Evolutionary conservation across 2,888 invertebrate species (phyloP).

Genomic region (Drepanosiphum platanoidis): DNA sequence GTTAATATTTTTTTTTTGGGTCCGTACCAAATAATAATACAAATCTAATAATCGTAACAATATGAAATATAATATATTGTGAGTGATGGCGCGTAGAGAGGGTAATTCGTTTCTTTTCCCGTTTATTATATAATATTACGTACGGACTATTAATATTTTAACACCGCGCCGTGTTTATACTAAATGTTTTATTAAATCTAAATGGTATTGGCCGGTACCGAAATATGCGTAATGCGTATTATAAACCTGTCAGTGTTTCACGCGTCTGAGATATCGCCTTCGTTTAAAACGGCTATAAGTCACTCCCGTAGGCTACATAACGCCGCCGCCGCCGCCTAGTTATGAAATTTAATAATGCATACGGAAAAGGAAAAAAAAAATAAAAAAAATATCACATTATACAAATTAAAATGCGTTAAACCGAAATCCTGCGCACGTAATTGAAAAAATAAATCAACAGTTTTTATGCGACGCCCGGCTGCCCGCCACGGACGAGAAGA

Average conservation of each 20-base stretch:
- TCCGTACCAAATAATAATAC: background rate
- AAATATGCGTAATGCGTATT: background rate
- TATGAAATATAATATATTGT: background rate
- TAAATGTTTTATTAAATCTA: background rate
- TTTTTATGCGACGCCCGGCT: background rate
- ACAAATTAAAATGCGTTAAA: background rate
- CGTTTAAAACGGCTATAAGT: background rate
- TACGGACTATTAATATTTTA: background rate
- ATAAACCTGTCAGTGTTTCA: conserved; percentile 20
- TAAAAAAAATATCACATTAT: background rate
- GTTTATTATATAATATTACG: background rate
- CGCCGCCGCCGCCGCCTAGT: background rate
- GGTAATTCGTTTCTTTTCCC: background rate
- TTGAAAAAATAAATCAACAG: conserved; percentile 16
- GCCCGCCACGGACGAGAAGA: background rate
- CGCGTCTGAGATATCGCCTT: conserved; percentile 19
- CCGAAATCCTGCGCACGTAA: background rate
- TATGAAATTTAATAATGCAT: conserved; percentile 18
- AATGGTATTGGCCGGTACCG: background rate
- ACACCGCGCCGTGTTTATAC: background rate
- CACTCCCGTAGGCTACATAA: background rate
- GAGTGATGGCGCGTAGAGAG: too few species aligned
- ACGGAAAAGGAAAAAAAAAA: too few species aligned
- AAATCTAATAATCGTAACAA: background rate
- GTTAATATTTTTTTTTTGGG: background rate